These are phyloP conservation scores for Agonopterix arenella DNA, from an alignment of 2,888 invertebrate genomes.

Conservation along the genomic window DNA sequence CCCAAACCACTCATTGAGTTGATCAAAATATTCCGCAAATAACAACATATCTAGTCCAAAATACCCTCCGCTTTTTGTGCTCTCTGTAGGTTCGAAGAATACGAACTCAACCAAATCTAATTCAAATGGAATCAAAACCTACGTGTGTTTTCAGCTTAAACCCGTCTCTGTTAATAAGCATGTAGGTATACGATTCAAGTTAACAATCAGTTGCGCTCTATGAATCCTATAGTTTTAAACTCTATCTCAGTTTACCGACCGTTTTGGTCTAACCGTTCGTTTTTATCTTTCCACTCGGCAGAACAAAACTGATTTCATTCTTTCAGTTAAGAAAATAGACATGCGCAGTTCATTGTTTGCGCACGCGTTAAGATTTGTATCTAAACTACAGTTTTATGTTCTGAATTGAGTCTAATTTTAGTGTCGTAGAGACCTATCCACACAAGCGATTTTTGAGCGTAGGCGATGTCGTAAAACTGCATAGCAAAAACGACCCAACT, in stretches of 20 bases:
- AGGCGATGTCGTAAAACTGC: no score
- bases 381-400: not conserved
- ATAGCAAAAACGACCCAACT: no score
- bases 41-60: no score
- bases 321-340: constrained; percentile 23
- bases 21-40: no score
- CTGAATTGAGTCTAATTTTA: no score
- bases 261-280: constrained; percentile 18
- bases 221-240: constrained; percentile 11
- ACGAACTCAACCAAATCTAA: no score
- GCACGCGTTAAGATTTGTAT: constrained; percentile 2
- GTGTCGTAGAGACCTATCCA: no score
- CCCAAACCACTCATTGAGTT: no score
- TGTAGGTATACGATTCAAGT: constrained; percentile 19
- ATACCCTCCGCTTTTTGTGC: no score
- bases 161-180: constrained; percentile 13
- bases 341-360: constrained; percentile 12
- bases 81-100: no score
- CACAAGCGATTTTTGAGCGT: no score
- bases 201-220: constrained; percentile 24
- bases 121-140: no score
- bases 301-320: constrained; percentile 19
- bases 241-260: constrained; percentile 23
- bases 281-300: constrained; percentile 25
- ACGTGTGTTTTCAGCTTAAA: not conserved